phyloP scores from a whole-genome alignment of 2,113 vertebrate species.

The Tenrec ecaudatus region DNA sequence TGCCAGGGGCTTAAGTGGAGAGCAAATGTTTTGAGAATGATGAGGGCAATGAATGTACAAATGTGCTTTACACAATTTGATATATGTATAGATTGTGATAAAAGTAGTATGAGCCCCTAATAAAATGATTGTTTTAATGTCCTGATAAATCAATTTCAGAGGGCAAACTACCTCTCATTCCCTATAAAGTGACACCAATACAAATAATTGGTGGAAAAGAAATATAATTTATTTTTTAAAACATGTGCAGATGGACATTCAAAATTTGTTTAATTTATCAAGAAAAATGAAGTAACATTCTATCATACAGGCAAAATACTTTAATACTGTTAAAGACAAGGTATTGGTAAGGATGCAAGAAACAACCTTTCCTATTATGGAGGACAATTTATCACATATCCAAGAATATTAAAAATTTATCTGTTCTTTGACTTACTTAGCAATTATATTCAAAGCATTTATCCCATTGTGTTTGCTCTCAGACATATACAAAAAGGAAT shows the following conservation, averaged over 20 bases:
- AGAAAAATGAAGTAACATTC: neutral
- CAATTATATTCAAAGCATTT: neutral
- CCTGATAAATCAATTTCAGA: neutral
- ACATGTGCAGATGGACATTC: neutral
- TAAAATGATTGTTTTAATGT: too few relatives aligned
- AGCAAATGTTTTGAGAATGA: too few relatives aligned
- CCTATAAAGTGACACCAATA: neutral
- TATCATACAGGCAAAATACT: neutral
- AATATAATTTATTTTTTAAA: neutral
- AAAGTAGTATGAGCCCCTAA: too few relatives aligned
- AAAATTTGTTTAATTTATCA: neutral
- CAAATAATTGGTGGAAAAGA: neutral
- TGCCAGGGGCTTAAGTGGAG: too few relatives aligned
- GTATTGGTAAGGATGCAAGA: neutral
- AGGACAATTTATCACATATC: neutral
- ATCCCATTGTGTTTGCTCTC: neutral
- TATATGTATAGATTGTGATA: too few relatives aligned
- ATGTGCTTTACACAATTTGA: too few relatives aligned
- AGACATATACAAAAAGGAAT: neutral
- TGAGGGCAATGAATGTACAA: too few relatives aligned
- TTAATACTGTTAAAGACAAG: neutral
- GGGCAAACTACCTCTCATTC: neutral
- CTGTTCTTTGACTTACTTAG: neutral
- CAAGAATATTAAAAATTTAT: neutral
- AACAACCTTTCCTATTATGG: neutral